Base-by-base conservation (phyloP, 2,113 vertebrate genomes). In the Taxidea taxus region DNA sequence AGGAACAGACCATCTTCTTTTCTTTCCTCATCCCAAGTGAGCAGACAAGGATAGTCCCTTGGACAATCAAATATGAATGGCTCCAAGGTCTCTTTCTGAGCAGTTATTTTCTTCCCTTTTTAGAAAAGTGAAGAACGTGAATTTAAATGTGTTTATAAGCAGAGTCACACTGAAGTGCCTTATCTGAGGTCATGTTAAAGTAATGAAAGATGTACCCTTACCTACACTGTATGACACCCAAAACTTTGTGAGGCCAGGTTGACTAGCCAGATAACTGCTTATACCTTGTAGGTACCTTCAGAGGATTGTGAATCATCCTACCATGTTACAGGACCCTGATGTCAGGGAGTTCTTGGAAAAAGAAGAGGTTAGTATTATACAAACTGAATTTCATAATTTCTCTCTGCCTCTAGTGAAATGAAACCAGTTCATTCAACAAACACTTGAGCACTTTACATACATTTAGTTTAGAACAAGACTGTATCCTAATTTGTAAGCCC, bases 301-400 rank as follows among this genome's bases (percentile, higher is more conserved):
- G 97, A 99, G 99, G 97, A 98, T 99, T 82, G 99, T 99, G 66
- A 99, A 93, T 97, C 99, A 99, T 92, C 99, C 99, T 0, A 99
- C 99, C 7, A 99, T 99, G 90, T 98, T 99, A 97, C 99, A 99
- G 97, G 99, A 99, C 91, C 99, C 99, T 0, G 99, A 99, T 0
- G 99, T 99, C 96, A 98, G 99, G 97, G 99, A 99, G 98, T 99
- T 99, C 98, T 97, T 99, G 98, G 99, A 99, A 98, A 99, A 99
- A 98, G 99, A 99, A 60, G 99, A 99, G 98, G 99, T 99, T 93
- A 96, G 99, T 98, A 44, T 86, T 1, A 13, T 68, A 31, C 7
- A 90, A 47, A 92, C 81, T 47, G n/a, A 90, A 66, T 51, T 83
- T 96, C 34, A 44, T 64, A 54, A 77, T 62, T 88, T 87, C 20